Evolutionary conservation across 2,113 vertebrate genomes (phyloP).

Genomic region (Sarotherodon lohbergeri): DNA sequence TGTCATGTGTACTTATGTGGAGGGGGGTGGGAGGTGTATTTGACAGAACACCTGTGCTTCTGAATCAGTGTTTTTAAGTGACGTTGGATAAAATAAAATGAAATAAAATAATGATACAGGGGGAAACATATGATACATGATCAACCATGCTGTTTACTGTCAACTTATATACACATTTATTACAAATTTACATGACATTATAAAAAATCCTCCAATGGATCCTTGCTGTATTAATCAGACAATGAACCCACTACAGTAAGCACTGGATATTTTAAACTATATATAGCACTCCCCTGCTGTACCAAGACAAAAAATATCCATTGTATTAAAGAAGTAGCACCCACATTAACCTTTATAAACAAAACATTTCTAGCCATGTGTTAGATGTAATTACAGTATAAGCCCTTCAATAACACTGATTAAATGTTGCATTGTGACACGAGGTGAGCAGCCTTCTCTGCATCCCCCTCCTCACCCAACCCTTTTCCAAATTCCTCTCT

Average conservation of each 20-base stretch:
- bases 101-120: neutral
- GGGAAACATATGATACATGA: neutral
- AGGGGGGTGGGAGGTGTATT: neutral
- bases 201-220: neutral
- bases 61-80: neutral
- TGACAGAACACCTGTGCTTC: neutral
- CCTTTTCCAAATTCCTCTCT: slow-evolving; percentile 1
- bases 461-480: neutral
- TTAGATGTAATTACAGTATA: neutral
- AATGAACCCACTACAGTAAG: neutral
- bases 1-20: neutral
- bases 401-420: neutral
- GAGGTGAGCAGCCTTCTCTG: neutral
- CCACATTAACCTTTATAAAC: neutral
- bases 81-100: neutral
- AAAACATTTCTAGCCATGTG: neutral
- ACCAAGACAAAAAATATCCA: neutral
- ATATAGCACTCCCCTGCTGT: neutral
- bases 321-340: neutral
- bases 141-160: neutral
- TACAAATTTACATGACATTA: neutral
- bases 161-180: neutral
- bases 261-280: neutral
- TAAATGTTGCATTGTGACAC: neutral
- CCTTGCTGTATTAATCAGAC: neutral